Conservation (phyloP, 2,888 invertebrate genomes). For the Dinocampus coccinellae region DNA sequence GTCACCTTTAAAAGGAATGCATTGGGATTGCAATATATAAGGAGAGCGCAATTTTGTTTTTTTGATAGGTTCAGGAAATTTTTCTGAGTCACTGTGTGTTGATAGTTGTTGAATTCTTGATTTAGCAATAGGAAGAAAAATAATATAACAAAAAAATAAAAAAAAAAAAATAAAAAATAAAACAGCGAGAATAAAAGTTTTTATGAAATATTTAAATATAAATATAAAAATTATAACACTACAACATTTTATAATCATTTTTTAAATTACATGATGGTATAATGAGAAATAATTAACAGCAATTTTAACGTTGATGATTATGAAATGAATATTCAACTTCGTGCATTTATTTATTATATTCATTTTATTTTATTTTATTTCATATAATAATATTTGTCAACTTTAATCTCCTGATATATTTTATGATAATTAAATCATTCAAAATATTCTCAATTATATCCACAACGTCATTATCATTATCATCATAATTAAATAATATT, state of each 20-base stretch:
- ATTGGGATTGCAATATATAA: neutral
- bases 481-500: neutral
- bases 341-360: neutral
- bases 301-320: slow-evolving; percentile 45
- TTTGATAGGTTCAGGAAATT: neutral
- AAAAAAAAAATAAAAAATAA: neutral
- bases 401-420: neutral
- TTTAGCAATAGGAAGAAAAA: neutral
- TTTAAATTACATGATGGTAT: slow-evolving; percentile 17
- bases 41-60: neutral
- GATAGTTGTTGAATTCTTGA: neutral
- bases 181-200: neutral
- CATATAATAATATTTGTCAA: slow-evolving; percentile 13
- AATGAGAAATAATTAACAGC: slow-evolving; percentile 48
- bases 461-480: neutral
- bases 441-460: neutral
- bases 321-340: slow-evolving; percentile 40
- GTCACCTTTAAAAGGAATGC: neutral
- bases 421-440: slow-evolving; percentile 9
- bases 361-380: neutral
- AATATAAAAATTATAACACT: slow-evolving; percentile 4
- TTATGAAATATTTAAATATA: neutral
- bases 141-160: neutral
- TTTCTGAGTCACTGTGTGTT: neutral
- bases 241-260: neutral